phyloP scores from a whole-genome alignment of 2,888 invertebrate genomes.

The Temnothorax ravouxi region DNA sequence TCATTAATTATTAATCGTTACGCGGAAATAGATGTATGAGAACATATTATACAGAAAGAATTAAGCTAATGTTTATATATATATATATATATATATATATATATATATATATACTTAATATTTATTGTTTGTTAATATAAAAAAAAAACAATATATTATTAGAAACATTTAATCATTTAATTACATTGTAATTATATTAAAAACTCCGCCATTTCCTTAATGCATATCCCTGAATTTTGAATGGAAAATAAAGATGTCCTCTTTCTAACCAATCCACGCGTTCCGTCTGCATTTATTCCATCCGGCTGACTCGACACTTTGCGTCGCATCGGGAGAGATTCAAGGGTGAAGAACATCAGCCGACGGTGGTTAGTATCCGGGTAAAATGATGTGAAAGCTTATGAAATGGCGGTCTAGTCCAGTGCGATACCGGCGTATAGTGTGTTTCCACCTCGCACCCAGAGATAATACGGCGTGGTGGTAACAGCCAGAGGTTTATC shows the following conservation, averaged over 20 bases:
- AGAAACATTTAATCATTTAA: not conserved
- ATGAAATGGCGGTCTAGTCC: conserved; percentile 75
- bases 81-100: too few relatives aligned
- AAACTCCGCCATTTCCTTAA: not conserved
- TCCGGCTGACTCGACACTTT: conserved; percentile 55
- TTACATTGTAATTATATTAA: conserved; percentile 20
- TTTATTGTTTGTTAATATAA: not conserved
- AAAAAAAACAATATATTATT: not conserved
- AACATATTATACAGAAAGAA: not conserved
- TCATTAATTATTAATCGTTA: not conserved
- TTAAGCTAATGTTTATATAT: not conserved
- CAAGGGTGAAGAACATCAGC: conserved; percentile 69
- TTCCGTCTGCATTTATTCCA: conserved; percentile 47
- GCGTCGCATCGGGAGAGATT: conserved; percentile 66
- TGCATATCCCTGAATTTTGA: not conserved
- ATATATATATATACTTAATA: too few relatives aligned
- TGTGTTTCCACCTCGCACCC: conserved; percentile 69
- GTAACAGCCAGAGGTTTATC: conserved; percentile 77
- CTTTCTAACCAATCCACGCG: conserved; percentile 5
- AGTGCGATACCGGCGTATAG: conserved; percentile 70
- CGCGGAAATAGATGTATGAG: not conserved
- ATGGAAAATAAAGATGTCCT: conserved; percentile 46
- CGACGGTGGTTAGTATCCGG: conserved; percentile 65
- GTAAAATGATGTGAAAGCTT: conserved; percentile 77
- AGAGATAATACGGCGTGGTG: conserved; percentile 75